phyloP scores from a whole-genome alignment of 2,888 invertebrate species.

The Amphipoea oculea region DNA sequence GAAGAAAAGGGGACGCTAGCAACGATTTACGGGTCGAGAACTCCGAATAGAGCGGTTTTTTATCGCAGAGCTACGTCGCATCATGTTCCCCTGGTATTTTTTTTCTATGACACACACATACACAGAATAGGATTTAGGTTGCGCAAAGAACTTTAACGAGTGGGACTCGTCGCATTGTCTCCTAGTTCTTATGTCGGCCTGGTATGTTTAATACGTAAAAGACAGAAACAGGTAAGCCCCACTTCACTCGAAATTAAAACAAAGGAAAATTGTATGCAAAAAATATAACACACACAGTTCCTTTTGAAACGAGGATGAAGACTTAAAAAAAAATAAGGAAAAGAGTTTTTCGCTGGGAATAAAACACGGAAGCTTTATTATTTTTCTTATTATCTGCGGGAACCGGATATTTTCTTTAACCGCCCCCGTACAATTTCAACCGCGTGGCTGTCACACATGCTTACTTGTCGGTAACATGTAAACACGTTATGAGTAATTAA shows the following conservation, averaged over 20 bases:
- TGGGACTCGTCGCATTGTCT: slow-evolving; percentile 58
- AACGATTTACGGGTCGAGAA: slow-evolving; percentile 78
- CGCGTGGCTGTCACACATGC: slow-evolving; percentile 16
- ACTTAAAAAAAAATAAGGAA: background rate
- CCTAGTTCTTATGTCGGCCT: slow-evolving; percentile 55
- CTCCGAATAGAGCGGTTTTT: slow-evolving; percentile 75
- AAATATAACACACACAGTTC: slow-evolving; percentile 20
- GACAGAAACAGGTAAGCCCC: slow-evolving; percentile 35
- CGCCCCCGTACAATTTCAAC: background rate
- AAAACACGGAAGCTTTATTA: background rate
- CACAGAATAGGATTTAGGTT: slow-evolving; percentile 65
- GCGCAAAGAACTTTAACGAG: slow-evolving; percentile 61
- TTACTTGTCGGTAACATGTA: slow-evolving; percentile 22
- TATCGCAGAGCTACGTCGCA: slow-evolving; percentile 73
- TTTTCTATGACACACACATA: slow-evolving; percentile 53
- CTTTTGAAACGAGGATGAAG: slow-evolving; percentile 21
- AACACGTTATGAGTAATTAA: slow-evolving; percentile 53
- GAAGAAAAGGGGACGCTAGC: slow-evolving; percentile 71
- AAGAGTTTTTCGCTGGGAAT: slow-evolving; percentile 14
- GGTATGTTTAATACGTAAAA: slow-evolving; percentile 54
- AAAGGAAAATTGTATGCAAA: slow-evolving; percentile 37
- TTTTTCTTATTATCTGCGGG: background rate
- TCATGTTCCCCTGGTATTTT: slow-evolving; percentile 74
- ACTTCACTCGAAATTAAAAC: slow-evolving; percentile 50
- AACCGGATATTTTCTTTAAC: slow-evolving; percentile 2